Evolutionary conservation across 2,113 vertebrate genomes (phyloP).

Genomic region (Alces alces): DNA sequence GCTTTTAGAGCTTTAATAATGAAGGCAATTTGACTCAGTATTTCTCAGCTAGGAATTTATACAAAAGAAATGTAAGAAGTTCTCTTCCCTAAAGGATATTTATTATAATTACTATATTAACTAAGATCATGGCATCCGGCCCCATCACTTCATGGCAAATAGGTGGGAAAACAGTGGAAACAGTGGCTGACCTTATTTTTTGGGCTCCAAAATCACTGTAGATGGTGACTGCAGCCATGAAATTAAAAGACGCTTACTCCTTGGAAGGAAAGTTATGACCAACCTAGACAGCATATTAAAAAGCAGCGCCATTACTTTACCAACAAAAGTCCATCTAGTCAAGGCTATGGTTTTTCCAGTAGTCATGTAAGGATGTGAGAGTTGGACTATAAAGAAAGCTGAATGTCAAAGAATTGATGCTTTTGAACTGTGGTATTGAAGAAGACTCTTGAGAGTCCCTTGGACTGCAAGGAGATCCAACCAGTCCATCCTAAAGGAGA

Average conservation of each 20-base stretch:
- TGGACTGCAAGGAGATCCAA: not conserved
- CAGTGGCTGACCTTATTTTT: not conserved
- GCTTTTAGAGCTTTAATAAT: not conserved
- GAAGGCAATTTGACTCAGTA: not conserved
- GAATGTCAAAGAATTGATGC: fast-evolving
- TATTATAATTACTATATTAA: not conserved
- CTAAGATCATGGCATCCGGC: not conserved
- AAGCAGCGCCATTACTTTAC: not conserved
- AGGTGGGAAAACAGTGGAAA: not conserved
- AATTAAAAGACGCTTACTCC: not conserved
- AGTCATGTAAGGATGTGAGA: not conserved
- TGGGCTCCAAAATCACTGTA: not conserved
- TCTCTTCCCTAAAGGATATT: not conserved
- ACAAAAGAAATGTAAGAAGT: not conserved
- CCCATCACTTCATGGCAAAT: not conserved
- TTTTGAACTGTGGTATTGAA: not conserved
- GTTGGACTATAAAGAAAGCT: not conserved
- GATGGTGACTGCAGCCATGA: not conserved
- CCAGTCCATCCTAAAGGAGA: not conserved
- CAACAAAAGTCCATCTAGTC: not conserved
- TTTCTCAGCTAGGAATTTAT: not conserved
- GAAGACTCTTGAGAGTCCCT: not conserved
- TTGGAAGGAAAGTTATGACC: not conserved
- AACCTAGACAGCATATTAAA: not conserved
- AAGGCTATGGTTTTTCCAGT: not conserved